Evolutionary conservation across 2,797 vertebrate genomes (phyloP).

Genomic region (Alectoris magna): DNA sequence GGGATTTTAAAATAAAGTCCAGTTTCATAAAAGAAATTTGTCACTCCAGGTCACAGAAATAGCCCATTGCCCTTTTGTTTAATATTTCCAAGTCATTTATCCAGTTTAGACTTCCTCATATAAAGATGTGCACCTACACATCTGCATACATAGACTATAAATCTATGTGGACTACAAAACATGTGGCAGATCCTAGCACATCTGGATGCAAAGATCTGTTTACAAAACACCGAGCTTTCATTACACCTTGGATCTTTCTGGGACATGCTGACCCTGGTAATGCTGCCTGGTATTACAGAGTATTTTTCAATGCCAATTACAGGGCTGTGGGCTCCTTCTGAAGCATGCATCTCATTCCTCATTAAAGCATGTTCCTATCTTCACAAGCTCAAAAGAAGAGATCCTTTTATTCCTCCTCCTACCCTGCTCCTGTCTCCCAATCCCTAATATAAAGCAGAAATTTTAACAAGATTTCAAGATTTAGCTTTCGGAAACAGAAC

Average conservation of each 20-base stretch:
- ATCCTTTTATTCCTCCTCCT: neutral
- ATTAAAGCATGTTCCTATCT: constrained; percentile 25
- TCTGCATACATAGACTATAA: neutral
- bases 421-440: neutral
- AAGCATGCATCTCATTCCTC: constrained; percentile 16
- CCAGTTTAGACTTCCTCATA: neutral
- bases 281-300: neutral
- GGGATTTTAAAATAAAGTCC: neutral
- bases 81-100: neutral
- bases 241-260: neutral
- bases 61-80: neutral
- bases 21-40: neutral
- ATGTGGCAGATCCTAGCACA: neutral
- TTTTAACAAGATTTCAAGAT: neutral
- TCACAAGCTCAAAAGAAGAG: constrained; percentile 8
- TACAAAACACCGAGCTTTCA: neutral
- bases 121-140: neutral
- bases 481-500: neutral
- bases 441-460: neutral
- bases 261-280: neutral
- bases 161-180: neutral
- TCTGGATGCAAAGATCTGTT: neutral
- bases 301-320: constrained; percentile 2
- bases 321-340: neutral
- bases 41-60: neutral